phyloP scores from a whole-genome alignment of 1,140 invertebrate species.

The Drosophila sulfurigaster region DNA sequence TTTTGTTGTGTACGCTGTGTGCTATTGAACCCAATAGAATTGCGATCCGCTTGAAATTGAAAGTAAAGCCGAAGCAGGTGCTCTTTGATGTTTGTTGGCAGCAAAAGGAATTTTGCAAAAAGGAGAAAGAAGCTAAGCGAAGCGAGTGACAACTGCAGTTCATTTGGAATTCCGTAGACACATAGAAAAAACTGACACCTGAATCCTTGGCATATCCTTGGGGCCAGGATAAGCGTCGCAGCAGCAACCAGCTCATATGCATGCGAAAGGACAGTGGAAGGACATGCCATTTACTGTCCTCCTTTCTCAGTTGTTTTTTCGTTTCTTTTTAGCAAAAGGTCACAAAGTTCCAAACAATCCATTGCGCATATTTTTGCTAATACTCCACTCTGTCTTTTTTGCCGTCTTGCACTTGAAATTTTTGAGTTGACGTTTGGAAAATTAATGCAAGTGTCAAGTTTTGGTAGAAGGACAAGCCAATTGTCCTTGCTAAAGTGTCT shows the following conservation, averaged over 20 bases:
- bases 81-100: conserved; percentile 30
- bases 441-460: conserved; percentile 70
- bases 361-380: conserved; percentile 26
- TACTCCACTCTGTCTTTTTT: conserved; percentile 9
- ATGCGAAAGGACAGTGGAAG: conserved; percentile 35
- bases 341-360: conserved; percentile 47
- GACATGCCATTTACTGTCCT: conserved; percentile 38
- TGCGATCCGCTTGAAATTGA: conserved; percentile 48
- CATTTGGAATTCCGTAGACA: conserved; percentile 62
- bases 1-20: conserved; percentile 57
- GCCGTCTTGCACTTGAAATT: conserved; percentile 65
- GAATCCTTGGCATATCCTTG: conserved; percentile 58
- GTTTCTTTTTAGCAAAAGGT: conserved; percentile 51
- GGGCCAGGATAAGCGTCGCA: conserved; percentile 34
- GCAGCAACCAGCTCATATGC: conserved; percentile 39
- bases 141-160: conserved; percentile 44
- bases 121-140: not conserved
- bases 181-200: conserved; percentile 32
- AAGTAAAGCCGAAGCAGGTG: conserved; percentile 35
- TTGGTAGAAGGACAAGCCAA: conserved; percentile 39
- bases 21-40: conserved; percentile 74
- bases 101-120: not conserved
- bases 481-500: conserved; percentile 23
- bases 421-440: conserved; percentile 61
- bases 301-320: conserved; percentile 5